These are phyloP conservation scores for Carassius auratus DNA, from an alignment of 2,113 vertebrate genomes.

Conservation along the genomic window DNA sequence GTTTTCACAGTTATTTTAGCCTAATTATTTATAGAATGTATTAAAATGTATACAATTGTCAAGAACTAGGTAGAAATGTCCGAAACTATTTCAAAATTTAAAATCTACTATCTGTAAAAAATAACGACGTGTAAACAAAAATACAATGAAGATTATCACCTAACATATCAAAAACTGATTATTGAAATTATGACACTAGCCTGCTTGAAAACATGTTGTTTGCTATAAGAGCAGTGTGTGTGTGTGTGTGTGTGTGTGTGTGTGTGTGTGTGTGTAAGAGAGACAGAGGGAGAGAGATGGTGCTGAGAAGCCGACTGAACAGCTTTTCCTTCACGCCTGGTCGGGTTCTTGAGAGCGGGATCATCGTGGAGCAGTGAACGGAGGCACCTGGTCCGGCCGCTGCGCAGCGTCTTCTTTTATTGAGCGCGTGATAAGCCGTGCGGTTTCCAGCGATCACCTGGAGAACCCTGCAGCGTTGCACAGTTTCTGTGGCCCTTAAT, in stretches of 20 bases:
- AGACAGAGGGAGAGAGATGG: conserved; percentile 26
- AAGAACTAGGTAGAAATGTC: too few species aligned
- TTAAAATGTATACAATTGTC: too few species aligned
- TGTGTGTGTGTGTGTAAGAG: background rate
- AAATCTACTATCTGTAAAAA: too few species aligned
- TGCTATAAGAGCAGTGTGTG: too few species aligned
- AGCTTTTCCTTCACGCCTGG: conserved; percentile 89
- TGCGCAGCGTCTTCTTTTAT: conserved; percentile 89
- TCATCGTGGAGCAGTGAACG: conserved; percentile 80
- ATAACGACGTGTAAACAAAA: too few species aligned
- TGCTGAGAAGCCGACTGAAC: conserved; percentile 78
- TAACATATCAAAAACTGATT: too few species aligned
- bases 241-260: background rate
- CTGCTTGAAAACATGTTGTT: too few species aligned
- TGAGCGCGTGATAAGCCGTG: conserved; percentile 96
- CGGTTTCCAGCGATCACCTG: conserved; percentile 90
- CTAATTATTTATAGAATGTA: background rate
- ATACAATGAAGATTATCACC: too few species aligned
- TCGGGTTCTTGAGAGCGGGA: conserved; percentile 84
- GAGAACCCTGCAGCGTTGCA: conserved; percentile 96
- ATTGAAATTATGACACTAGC: too few species aligned
- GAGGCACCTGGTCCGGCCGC: conserved; percentile 87
- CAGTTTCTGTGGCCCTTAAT: conserved; percentile 87
- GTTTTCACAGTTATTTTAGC: too few species aligned
- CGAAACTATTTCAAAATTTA: too few species aligned